Evolutionary conservation across 2,888 invertebrate species (phyloP).

Genomic region (Deroplatys truncata): DNA sequence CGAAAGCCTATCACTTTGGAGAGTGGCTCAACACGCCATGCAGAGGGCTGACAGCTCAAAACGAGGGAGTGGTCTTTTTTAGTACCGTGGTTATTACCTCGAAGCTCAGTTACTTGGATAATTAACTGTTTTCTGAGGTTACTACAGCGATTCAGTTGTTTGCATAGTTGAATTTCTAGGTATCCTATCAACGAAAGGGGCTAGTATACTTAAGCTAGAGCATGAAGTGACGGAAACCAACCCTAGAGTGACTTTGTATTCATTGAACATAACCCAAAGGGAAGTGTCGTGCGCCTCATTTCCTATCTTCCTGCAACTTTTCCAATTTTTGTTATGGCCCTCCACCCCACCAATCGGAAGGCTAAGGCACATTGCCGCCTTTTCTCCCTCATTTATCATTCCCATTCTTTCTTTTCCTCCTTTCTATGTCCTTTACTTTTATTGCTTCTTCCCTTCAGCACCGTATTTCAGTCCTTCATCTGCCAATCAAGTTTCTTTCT

Average conservation of each 20-base stretch:
- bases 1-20: too few relatives aligned
- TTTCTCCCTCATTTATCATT: background rate
- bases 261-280: background rate
- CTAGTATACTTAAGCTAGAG: background rate
- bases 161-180: too few relatives aligned
- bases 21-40: too few relatives aligned
- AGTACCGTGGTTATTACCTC: too few relatives aligned
- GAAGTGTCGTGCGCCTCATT: background rate
- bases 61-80: too few relatives aligned
- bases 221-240: background rate
- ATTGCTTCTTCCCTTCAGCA: background rate
- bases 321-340: background rate
- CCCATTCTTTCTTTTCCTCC: background rate
- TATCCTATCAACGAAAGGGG: background rate
- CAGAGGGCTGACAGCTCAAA: too few relatives aligned
- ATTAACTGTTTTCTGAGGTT: too few relatives aligned
- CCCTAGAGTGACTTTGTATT: background rate
- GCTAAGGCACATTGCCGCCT: background rate
- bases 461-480: background rate
- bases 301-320: background rate
- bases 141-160: too few relatives aligned
- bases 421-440: background rate
- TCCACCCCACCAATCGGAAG: background rate
- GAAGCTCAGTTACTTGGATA: too few relatives aligned
- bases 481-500: background rate